Conservation (phyloP, 1,140 invertebrate species). For the Papilio helenus region DNA sequence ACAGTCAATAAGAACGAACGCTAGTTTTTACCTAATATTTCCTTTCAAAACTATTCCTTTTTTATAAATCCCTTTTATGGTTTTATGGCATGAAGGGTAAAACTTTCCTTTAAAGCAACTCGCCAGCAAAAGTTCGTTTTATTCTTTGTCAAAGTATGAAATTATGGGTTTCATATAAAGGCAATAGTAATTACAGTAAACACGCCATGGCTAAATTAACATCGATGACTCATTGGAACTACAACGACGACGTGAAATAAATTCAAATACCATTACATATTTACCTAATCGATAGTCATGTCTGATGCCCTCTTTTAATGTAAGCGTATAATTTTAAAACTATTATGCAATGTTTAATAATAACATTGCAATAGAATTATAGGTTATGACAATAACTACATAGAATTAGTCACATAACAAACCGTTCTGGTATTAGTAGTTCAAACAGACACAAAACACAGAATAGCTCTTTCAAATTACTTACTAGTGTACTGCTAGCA, state of each 20-base stretch:
- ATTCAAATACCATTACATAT: slow-evolving; percentile 32
- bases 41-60: not conserved
- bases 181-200: slow-evolving; percentile 33
- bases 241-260: not conserved
- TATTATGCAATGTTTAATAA: not conserved
- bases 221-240: slow-evolving; percentile 23
- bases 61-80: not conserved
- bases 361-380: too few species aligned
- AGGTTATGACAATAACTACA: too few species aligned
- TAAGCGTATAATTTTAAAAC: not conserved
- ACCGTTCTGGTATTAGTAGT: too few species aligned
- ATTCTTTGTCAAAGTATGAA: slow-evolving; percentile 35
- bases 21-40: not conserved
- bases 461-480: too few species aligned
- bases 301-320: slow-evolving; percentile 1
- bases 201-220: slow-evolving; percentile 37
- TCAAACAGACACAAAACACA: too few species aligned
- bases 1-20: too few species aligned
- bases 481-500: too few species aligned
- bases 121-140: slow-evolving; percentile 13
- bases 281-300: slow-evolving; percentile 32
- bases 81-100: slow-evolving; percentile 13
- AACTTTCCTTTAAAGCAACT: slow-evolving; percentile 15
- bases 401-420: too few species aligned
- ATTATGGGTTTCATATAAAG: slow-evolving; percentile 39